Conservation (phyloP, 2,113 vertebrate species). For the Elgaria multicarinata region DNA sequence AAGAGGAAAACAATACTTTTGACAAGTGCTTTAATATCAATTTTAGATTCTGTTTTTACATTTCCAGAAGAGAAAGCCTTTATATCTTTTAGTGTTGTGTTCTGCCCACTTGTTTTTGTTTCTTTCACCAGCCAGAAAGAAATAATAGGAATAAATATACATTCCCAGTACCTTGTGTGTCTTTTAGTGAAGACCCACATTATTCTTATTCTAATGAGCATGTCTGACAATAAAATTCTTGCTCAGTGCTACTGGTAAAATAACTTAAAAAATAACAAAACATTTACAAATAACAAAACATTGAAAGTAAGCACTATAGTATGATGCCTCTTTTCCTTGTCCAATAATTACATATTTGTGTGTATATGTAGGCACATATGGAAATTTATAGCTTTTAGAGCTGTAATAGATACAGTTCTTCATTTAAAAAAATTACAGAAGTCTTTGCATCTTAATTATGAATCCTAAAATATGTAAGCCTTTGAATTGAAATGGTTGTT, state of each 20-base stretch:
- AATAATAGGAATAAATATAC: not conserved
- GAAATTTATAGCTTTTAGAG: not conserved
- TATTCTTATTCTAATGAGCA: not conserved
- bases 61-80: not conserved
- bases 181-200: not conserved
- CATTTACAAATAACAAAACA: not conserved
- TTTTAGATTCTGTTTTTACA: not conserved
- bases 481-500: not conserved
- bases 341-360: not conserved
- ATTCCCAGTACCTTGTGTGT: not conserved
- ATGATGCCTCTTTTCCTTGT: not conserved
- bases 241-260: not conserved
- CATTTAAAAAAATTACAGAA: no score
- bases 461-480: no score
- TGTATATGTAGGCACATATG: not conserved
- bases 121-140: not conserved
- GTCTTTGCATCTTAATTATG: not conserved
- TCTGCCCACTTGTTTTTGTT: not conserved
- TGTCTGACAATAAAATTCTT: not conserved
- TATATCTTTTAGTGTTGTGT: not conserved
- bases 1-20: not conserved
- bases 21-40: not conserved
- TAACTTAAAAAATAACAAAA: no score
- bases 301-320: not conserved
- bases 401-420: not conserved